Evolutionary conservation across 2,797 vertebrate genomes (phyloP), one percentile per base, ranked within the genome.

Genomic region (Fistularia commersonii): DNA sequence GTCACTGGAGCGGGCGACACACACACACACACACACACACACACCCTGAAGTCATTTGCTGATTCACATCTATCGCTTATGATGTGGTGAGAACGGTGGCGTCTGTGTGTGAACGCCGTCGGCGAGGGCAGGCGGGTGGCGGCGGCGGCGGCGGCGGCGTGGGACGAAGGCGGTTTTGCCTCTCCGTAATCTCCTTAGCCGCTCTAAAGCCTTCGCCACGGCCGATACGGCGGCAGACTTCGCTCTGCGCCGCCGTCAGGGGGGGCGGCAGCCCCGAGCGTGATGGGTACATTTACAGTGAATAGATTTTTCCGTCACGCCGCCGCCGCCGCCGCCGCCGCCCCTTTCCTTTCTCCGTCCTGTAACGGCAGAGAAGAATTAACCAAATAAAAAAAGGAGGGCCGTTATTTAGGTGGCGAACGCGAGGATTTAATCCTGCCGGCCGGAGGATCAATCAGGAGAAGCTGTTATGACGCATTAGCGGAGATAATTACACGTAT

Each of bases 151-250:
- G 60, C 75, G 61, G 45, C 77, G 34, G 45, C 61, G 8, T 72
- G 72, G 23, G 23, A 2, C 4, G 23, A 23, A 23, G 23, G 23
- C 23, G 23, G 23, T 23, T 23, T 23, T 23, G 23, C 23, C 23
- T 23, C 65, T 65, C 62, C 55, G 44, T 81, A 81, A 82, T 83
- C 81, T 67, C 64, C 75, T 82, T 69, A 79, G 72, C 77, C 62
- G 61, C 61, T 75, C 68, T 72, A 79, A 77, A 82, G 73, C 75
- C 51, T 73, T 70, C 69, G 70, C 81, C 78, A 77, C 60, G 70
- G 72, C 68, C 66, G 65, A 80, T 53, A 71, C 54, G 32, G 50
- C 57, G 61, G 57, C 61, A 73, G 40, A 61, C 68, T 4, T 4
- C 4, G 23, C 23, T 4, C 23, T 23, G 23, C 23, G 2, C 23